Percentiles rank a stretch among this genome's conserved stretches.
Evolutionary conservation across 35 echinoderm and acorn worm species (phyloP).

Genomic region (Holothuria glaberrima): DNA sequence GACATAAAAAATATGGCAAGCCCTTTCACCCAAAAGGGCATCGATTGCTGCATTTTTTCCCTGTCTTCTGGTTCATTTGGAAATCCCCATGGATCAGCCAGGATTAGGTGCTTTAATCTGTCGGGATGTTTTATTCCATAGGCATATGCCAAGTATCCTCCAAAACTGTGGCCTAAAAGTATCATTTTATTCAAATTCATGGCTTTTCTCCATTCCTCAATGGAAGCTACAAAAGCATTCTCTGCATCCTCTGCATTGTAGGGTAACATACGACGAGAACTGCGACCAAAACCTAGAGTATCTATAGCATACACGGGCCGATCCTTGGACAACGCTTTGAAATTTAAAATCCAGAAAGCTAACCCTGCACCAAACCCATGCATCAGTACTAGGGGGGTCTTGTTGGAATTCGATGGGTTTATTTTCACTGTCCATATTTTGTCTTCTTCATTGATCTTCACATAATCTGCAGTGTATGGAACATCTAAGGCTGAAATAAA

Average conservation of each 20-base stretch:
- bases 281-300: conserved; percentile 87
- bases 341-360: conserved; percentile 85
- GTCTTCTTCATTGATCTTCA: conserved; percentile 63
- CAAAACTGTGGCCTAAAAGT: conserved; percentile 91
- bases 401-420: conserved; percentile 63
- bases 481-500: conserved; percentile 60
- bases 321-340: conserved; percentile 70
- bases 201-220: conserved; percentile 89
- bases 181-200: conserved; percentile 89
- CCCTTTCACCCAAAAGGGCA: conserved; percentile 75
- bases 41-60: not conserved
- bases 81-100: conserved; percentile 94
- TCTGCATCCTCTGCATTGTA: conserved; percentile 73
- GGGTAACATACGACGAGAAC: conserved; percentile 78
- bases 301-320: conserved; percentile 91
- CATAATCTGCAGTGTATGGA: conserved; percentile 78
- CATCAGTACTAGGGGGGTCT: conserved; percentile 84
- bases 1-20: conserved; percentile 63
- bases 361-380: conserved; percentile 92
- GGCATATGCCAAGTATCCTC: conserved; percentile 80
- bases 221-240: conserved; percentile 77
- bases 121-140: conserved; percentile 85
- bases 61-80: conserved; percentile 51
- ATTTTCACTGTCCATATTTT: conserved; percentile 83
- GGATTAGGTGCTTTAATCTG: conserved; percentile 82